phyloP scores from a whole-genome alignment of 2,113 vertebrate species.

The Eulacestoma nigropectus region DNA sequence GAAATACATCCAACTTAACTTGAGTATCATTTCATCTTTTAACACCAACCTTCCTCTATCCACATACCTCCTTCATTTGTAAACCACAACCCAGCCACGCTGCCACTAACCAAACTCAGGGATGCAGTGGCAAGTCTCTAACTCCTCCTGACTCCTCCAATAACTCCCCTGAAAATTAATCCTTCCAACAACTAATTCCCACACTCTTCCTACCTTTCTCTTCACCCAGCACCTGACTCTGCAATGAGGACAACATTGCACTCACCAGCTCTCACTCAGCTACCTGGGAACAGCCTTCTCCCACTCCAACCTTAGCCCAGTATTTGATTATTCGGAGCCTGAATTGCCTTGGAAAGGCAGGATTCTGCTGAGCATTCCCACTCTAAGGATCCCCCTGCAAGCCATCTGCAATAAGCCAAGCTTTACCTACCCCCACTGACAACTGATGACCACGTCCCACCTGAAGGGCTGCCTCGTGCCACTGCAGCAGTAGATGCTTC shows the following conservation, averaged over 20 bases:
- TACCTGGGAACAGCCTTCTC: neutral
- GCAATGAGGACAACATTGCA: neutral
- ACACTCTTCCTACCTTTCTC: neutral
- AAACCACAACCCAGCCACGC: neutral
- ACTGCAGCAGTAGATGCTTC: slow-evolving; percentile 80
- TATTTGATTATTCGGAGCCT: neutral
- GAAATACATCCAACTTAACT: neutral
- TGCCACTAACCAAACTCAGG: neutral
- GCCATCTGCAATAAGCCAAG: slow-evolving; percentile 36
- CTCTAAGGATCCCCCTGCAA: slow-evolving; percentile 36
- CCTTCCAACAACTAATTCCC: neutral
- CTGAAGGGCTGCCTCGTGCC: slow-evolving; percentile 87
- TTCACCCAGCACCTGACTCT: neutral
- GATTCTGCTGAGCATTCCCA: neutral
- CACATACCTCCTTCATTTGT: neutral
- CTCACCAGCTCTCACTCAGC: neutral
- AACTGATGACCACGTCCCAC: slow-evolving; percentile 97
- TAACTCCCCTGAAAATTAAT: neutral
- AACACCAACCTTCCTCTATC: neutral
- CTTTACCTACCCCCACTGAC: slow-evolving; percentile 90
- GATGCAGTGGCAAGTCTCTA: neutral
- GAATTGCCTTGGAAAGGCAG: neutral
- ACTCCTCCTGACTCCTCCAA: neutral
- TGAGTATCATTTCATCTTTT: neutral
- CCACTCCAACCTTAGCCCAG: neutral